Conservation (phyloP, 2,113 vertebrate species). For the Herpailurus yagouaroundi region DNA sequence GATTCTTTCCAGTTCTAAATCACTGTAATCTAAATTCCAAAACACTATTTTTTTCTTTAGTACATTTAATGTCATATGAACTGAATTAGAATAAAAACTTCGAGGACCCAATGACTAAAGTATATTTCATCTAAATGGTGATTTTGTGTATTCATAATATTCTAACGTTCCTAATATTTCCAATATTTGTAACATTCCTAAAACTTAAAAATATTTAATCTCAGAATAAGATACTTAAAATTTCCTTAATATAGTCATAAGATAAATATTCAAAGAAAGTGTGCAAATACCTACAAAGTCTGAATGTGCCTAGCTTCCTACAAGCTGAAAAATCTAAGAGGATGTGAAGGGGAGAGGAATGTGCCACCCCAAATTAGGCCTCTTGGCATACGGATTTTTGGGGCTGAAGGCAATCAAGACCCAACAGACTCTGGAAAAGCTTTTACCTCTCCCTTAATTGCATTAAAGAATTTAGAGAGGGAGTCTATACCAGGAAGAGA, state of each 20-base stretch:
- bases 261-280: conserved; percentile 11
- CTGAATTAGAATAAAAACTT: conserved; percentile 53
- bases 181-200: not conserved
- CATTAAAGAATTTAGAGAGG: not conserved
- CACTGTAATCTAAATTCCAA: conserved; percentile 44
- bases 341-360: not conserved
- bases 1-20: not conserved
- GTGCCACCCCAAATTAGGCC: not conserved
- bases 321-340: not conserved
- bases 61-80: not conserved
- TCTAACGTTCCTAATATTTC: not conserved
- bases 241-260: not conserved
- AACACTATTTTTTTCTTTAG: conserved; percentile 40
- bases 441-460: not conserved
- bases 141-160: conserved; percentile 2
- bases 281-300: not conserved
- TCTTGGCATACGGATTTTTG: not conserved
- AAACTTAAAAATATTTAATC: not conserved
- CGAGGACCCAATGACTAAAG: conserved; percentile 21
- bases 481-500: not conserved
- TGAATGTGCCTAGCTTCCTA: not conserved
- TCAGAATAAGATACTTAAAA: conserved; percentile 14
- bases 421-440: not conserved
- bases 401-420: not conserved
- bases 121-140: not conserved